Evolutionary conservation across 2,888 invertebrate genomes (phyloP).

Genomic region (Mesochorus sp.): DNA sequence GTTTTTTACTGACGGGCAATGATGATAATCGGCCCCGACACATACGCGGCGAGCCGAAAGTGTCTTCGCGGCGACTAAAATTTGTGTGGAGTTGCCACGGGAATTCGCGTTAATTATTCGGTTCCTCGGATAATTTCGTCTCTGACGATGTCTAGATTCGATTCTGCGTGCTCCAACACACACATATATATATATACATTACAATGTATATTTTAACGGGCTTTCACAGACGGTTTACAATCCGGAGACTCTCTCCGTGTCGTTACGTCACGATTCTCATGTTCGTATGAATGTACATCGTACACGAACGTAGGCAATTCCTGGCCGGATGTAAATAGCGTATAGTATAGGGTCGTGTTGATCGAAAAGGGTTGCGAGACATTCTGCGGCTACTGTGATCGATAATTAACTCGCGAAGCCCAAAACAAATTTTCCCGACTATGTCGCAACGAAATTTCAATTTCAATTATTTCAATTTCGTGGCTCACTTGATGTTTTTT

Average conservation of each 20-base stretch:
- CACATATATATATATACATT: no score
- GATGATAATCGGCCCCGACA: not conserved
- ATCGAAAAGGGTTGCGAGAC: not conserved
- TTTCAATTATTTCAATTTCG: not conserved
- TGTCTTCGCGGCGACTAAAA: no score
- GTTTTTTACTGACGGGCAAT: conserved; percentile 20
- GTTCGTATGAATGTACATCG: not conserved
- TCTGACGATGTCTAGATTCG: conserved; percentile 47
- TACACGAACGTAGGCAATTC: no score
- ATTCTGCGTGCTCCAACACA: conserved; percentile 16
- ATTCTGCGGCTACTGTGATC: conserved; percentile 17
- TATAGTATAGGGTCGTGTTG: not conserved
- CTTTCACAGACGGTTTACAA: conserved; percentile 13
- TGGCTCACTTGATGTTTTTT: no score
- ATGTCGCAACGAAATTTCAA: conserved; percentile 2
- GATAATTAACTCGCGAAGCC: conserved; percentile 20
- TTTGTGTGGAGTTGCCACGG: not conserved
- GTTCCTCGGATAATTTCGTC: conserved; percentile 38
- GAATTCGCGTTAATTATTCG: conserved; percentile 18
- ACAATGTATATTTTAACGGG: conserved; percentile 26
- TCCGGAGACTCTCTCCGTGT: not conserved
- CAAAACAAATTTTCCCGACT: conserved; percentile 1
- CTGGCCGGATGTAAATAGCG: no score
- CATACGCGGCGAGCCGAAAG: no score
- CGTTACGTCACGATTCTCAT: conserved; percentile 25